Base-by-base conservation (phyloP, 2,888 invertebrate species). In the Phymatocera aterrima region DNA sequence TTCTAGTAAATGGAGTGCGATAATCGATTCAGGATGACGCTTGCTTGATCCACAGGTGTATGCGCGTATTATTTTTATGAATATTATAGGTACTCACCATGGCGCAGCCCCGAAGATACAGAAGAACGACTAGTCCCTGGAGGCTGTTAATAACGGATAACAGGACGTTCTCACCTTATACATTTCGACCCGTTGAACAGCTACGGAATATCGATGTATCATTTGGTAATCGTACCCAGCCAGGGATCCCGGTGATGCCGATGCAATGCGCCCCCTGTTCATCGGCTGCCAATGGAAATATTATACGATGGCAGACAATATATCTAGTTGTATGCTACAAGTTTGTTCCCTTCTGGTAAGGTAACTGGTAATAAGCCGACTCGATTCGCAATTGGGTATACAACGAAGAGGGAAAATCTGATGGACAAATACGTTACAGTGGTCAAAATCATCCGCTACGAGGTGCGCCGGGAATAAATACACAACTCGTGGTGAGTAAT, bases 141-240 rank as follows among this genome's bases (percentile, higher is more conserved):
- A 37, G 61, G 61, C 61, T 64, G n/a, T 64, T 64, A 64, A 64
- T 64, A 64, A 37, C 18, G 37, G 61, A 64, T 64, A 64, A 64
- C 31, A 64, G 61, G 61, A 64, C 61, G 61, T 64, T 64, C 37
- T 64, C 37, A 64, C 37, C 61, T 64, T 64, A 64, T n/a, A n/a
- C n/a, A n/a, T 64, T 64, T 64, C 34, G 61, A 64, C 37, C 61
- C 61, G 31, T 64, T 37, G 34, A 64, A 64, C 37, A 34, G 61
- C 61, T 64, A n/a, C 37, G 8, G 21, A 64, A 64, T 37, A 64
- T 37, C 61, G 37, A 64, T 64, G 34, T 64, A 64, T 64, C 61
- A 64, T 64, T 34, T 64, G 61, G 61, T 61, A 34, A 61, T 61
- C 34, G 61, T 61, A 18, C 61, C 61, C 61, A 34, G 37, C 34